These are phyloP conservation scores for Aspidoscelis tigris DNA, from an alignment of 2,113 vertebrate species.

Conservation along the genomic window DNA sequence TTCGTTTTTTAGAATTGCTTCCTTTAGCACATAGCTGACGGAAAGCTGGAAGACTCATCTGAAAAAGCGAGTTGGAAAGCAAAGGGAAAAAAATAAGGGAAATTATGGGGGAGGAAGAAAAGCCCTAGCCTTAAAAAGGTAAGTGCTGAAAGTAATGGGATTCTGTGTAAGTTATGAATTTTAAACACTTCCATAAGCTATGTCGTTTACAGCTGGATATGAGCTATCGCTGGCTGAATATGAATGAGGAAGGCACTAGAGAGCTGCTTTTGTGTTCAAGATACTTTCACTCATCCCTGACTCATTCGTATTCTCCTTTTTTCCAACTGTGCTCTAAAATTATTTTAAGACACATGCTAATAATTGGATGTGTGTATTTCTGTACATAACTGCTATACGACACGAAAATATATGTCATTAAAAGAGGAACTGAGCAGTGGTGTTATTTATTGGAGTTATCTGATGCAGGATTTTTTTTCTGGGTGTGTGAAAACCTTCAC, in stretches of 20 bases:
- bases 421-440: background rate
- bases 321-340: slow-evolving; percentile 39
- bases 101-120: slow-evolving; percentile 10
- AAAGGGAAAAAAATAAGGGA: slow-evolving; percentile 2
- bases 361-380: slow-evolving; percentile 1
- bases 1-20: slow-evolving; percentile 26
- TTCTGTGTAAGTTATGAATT: slow-evolving; percentile 65
- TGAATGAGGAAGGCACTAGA: slow-evolving; percentile 40
- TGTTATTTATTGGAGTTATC: background rate
- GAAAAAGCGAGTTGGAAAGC: slow-evolving; percentile 8
- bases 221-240: slow-evolving; percentile 33
- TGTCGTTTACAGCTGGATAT: slow-evolving; percentile 49
- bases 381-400: background rate
- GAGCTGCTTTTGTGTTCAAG: slow-evolving; percentile 36
- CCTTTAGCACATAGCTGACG: slow-evolving; percentile 41
- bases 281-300: slow-evolving; percentile 38
- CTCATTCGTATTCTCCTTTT: slow-evolving; percentile 27
- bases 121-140: slow-evolving; percentile 50
- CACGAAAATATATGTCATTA: background rate
- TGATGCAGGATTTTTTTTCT: background rate
- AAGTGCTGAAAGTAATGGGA: slow-evolving; percentile 56
- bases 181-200: slow-evolving; percentile 62
- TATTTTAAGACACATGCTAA: slow-evolving; percentile 22
- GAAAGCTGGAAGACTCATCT: slow-evolving; percentile 32
- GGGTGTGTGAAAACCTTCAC: background rate